Base-by-base conservation (phyloP, 2,113 vertebrate species). In the Atherinomorus stipes region DNA sequence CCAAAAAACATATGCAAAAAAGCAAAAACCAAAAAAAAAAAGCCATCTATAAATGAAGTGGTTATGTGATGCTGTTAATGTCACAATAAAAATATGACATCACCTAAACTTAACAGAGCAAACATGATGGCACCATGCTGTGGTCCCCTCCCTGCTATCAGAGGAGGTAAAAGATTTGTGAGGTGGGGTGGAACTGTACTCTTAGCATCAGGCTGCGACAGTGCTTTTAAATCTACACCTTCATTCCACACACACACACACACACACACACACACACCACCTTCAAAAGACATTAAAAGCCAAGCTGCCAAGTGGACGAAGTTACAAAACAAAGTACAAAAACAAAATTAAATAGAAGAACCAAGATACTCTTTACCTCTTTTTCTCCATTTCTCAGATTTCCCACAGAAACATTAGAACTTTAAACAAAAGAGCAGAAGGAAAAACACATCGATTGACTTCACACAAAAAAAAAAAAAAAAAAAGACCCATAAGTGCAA, bases 271-370 rank as follows among this genome's bases (percentile, higher is more conserved):
- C 47, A 53, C 23, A 80, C 71, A 67, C 16, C 15, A 15, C 76
- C 67, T 83, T 76, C 47, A 67, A 80, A 75, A 77, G 54, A 83
- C 76, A 81, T 84, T 80, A 80, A 73, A 76, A 74, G 77, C 62
- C 49, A 74, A 89, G 80, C 81, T 88, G 86, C 79, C 85, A 76
- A 82, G 59, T 70, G 76, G 87, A 89, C 61, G 45, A 76, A 64
- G 71, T 76, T 61, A 78, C 53, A 66, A 59, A 62, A 51, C 10
- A 58, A 59, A 63, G 50, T 64, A 60, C 34, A 69, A 72, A 82
- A 85, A 76, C 60, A 63, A 80, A 72, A 64, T 81, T 38, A 81
- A 85, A 85, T 57, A 71, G 57, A 59, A 80, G 74, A 84, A 71
- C 77, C 84, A 65, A 84, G 65, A 76, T 21, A 26, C 23, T 10